Conservation (phyloP, 2,888 invertebrate genomes). For the Sarcophaga rosellei region DNA sequence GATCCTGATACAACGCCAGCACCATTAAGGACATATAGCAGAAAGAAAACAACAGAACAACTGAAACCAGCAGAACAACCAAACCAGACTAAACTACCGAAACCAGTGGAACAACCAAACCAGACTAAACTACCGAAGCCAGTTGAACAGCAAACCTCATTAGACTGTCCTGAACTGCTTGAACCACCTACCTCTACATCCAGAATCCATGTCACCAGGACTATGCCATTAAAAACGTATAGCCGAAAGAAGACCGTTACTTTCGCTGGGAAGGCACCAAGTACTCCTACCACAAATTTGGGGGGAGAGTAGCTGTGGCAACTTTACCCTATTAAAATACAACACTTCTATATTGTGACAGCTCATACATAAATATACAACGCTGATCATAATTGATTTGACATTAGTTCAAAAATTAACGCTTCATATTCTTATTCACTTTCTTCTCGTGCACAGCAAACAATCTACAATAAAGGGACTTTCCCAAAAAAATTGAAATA, state of each 20-base stretch:
- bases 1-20: neutral
- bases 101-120: too few relatives aligned
- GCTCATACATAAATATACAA: too few relatives aligned
- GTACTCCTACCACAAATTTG: slow-evolving; percentile 2
- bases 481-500: too few relatives aligned
- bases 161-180: neutral
- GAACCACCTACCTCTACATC: neutral
- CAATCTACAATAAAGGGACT: too few relatives aligned
- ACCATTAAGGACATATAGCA: neutral
- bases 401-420: too few relatives aligned
- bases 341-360: too few relatives aligned
- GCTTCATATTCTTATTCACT: too few relatives aligned
- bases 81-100: neutral
- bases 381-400: too few relatives aligned
- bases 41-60: neutral
- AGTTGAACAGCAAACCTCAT: neutral
- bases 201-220: too few relatives aligned
- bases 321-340: too few relatives aligned
- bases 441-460: too few relatives aligned
- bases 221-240: slow-evolving; percentile 4
- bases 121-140: too few relatives aligned
- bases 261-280: neutral
- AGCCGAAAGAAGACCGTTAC: slow-evolving; percentile 9
- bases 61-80: neutral
- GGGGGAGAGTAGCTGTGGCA: neutral